Evolutionary conservation across 1,140 invertebrate genomes (phyloP).

Genomic region (Neocloeon triangulifer): DNA sequence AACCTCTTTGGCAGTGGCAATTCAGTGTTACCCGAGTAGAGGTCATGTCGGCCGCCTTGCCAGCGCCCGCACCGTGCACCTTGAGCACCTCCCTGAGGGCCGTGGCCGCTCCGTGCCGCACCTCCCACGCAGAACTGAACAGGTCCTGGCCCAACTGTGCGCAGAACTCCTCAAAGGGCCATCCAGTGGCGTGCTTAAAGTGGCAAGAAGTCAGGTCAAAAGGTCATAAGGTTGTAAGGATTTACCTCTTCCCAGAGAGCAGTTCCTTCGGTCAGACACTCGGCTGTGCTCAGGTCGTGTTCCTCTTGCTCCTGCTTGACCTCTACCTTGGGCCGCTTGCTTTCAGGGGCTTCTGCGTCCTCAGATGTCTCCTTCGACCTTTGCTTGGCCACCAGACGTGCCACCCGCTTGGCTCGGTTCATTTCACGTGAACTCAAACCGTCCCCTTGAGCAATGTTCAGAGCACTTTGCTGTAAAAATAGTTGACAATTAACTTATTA

Average conservation of each 20-base stretch:
- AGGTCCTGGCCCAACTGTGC: constrained; percentile 63
- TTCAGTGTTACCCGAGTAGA: constrained; percentile 25
- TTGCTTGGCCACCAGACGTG: constrained; percentile 48
- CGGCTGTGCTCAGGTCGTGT: constrained; percentile 10
- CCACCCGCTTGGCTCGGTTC: constrained; percentile 65
- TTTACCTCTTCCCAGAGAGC: constrained; percentile 21
- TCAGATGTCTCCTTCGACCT: constrained; percentile 25
- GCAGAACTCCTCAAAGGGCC: constrained; percentile 68
- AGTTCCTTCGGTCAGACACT: constrained; percentile 21
- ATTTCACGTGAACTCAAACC: constrained; percentile 57
- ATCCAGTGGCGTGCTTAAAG: constrained; percentile 28
- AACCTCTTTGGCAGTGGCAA: background rate
- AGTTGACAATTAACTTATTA: too few species aligned
- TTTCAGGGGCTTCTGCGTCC: constrained; percentile 17
- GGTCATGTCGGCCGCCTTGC: constrained; percentile 32
- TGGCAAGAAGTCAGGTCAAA: too few species aligned
- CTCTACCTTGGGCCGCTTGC: constrained; percentile 43
- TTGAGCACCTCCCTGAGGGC: constrained; percentile 74
- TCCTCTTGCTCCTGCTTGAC: constrained; percentile 17
- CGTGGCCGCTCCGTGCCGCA: constrained; percentile 81
- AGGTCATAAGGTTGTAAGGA: too few species aligned
- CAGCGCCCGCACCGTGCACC: constrained; percentile 56
- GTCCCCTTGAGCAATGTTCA: too few species aligned
- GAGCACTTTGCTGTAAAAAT: too few species aligned
- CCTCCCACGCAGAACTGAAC: constrained; percentile 79